Conservation (phyloP, 1,140 invertebrate genomes). For the Potamilus streckersoni region DNA sequence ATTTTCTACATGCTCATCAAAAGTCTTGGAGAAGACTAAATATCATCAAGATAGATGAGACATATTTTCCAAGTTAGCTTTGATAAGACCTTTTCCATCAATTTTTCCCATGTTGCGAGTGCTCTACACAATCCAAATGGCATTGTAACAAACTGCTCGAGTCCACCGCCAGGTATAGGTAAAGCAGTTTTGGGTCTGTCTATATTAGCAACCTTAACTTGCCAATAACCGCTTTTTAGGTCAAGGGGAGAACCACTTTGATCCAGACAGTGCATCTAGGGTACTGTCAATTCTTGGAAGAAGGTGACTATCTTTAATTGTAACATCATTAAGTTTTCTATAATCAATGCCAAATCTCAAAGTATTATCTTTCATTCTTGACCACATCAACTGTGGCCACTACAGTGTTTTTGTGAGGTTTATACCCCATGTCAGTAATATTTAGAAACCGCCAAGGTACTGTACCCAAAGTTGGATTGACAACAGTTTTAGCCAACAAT, state of each 20-base stretch:
- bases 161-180: constrained; percentile 24
- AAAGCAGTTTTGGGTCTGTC: too few relatives aligned
- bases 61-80: constrained; percentile 30
- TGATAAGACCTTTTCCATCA: neutral
- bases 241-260: constrained; percentile 26
- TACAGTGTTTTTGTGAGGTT: too few relatives aligned
- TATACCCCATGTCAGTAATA: too few relatives aligned
- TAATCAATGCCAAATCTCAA: too few relatives aligned
- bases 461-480: too few relatives aligned
- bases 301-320: neutral
- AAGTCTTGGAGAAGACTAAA: constrained; percentile 22
- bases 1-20: constrained; percentile 27
- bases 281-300: constrained; percentile 5
- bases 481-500: too few relatives aligned
- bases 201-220: constrained; percentile 29
- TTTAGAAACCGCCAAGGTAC: too few relatives aligned
- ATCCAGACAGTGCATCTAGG: constrained; percentile 2
- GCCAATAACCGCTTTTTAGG: constrained; percentile 25
- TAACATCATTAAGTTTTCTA: too few relatives aligned
- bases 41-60: constrained; percentile 17
- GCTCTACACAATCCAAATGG: constrained; percentile 30
- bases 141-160: constrained; percentile 24
- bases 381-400: too few relatives aligned
- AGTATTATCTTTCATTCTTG: neutral
- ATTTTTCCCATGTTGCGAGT: neutral